A percentile compares a stretch with the other conserved stretches of the same genome.
These are phyloP conservation scores for Aphidius gifuensis DNA, from an alignment of 1,140 invertebrate species.

Conservation along the genomic window DNA sequence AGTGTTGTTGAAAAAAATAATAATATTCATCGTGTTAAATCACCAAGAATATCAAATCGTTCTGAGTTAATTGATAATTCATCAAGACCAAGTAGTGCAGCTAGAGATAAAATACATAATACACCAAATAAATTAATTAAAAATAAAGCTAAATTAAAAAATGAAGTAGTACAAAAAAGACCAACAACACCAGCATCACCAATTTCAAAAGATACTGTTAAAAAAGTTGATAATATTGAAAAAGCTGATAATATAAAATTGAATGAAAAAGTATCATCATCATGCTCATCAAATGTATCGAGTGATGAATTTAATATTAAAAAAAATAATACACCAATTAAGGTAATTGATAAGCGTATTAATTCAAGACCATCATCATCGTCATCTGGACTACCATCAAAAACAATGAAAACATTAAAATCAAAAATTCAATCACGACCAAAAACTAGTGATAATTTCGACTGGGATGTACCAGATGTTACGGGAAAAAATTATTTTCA, in stretches of 20 bases:
- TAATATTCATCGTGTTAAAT: too few relatives aligned
- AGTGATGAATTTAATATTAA: conserved; percentile 31
- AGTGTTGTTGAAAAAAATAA: too few relatives aligned
- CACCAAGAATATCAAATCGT: too few relatives aligned
- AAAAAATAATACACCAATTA: conserved; percentile 20
- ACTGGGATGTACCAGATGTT: conserved; percentile 24
- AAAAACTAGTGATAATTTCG: conserved; percentile 19
- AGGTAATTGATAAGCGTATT: conserved; percentile 17
- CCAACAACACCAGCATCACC: neutral
- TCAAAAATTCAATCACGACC: conserved; percentile 20
- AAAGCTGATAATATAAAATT: neutral
- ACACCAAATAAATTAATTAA: too few relatives aligned
- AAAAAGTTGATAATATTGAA: neutral
- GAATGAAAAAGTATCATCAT: conserved; percentile 16
- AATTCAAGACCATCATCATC: conserved; percentile 14
- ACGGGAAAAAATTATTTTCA: neutral
- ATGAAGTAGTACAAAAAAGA: too few relatives aligned
- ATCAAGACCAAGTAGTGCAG: too few relatives aligned
- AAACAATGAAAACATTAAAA: conserved; percentile 10
- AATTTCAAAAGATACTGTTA: neutral
- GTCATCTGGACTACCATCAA: neutral
- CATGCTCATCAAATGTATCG: conserved; percentile 30
- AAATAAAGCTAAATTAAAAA: too few relatives aligned
- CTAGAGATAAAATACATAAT: too few relatives aligned
- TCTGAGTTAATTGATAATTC: too few relatives aligned